Evolutionary conservation across 1,140 invertebrate species (phyloP), one percentile per base, ranked within the genome.

Genomic region (Rhyacophila brunnea): DNA sequence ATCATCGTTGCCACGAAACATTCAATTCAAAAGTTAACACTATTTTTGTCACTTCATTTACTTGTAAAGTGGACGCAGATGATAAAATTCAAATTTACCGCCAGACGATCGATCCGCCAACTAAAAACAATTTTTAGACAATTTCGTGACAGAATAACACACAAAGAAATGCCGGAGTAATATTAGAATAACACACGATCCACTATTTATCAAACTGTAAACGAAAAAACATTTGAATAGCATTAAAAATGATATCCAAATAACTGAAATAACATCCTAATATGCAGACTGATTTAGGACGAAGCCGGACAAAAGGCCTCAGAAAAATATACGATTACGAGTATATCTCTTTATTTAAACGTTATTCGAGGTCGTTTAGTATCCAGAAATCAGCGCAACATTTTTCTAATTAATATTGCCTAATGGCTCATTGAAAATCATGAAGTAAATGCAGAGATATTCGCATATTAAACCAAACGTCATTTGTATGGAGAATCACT

Each of bases 401-500:
- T 58, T 58, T 58, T 50, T 58, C 48, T 50, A 6, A 35, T 58
- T 15, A 58, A 58, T 58, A 40, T 58, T 58, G 55, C 20, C 40
- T 44, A 44, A 50, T 58, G 9, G 55, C 42, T 50, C 18, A 58
- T 58, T 58, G 47, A 58, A 58, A 58, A 58, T 58, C 55, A 58
- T 45, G 11, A 0, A 11, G 47, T 58, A 58, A 50, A 58, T 58
- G 50, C 55, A 51, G 55, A 58, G 55, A 45, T 58, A 58, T 58
- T 10, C 6, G 6, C 10, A 44, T 44, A 43, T 42, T 17, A 43
- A 44, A 44, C 34, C 49, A 50, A 38, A 32, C 44, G 38, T 35
- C 40, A 43, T 44, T 48, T 36, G 46, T 18, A 51, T 58, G 40
- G 40, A 51, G 9, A 50, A 15, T 13, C 23, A 32, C 40, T 32